Evolutionary conservation across 2,113 vertebrate genomes (phyloP).

Genomic region (Alosa alosa): DNA sequence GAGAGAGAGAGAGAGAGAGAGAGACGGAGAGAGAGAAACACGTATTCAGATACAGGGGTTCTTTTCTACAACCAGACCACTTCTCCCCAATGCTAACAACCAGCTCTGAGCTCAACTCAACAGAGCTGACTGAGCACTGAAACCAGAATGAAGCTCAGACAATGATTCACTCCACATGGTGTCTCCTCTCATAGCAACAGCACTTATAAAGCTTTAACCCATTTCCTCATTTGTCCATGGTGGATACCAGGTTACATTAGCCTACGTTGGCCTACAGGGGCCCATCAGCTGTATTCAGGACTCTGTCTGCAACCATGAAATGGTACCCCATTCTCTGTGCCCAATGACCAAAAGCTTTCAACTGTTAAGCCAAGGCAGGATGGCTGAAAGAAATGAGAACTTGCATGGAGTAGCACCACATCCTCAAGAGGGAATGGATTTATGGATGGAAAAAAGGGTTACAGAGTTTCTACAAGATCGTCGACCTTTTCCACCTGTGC

Average conservation of each 20-base stretch:
- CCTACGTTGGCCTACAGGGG: neutral
- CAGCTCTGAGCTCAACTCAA: neutral
- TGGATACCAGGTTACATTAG: neutral
- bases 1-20: neutral
- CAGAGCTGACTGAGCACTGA: neutral
- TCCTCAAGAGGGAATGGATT: neutral
- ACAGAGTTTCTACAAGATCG: neutral
- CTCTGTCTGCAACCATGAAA: neutral
- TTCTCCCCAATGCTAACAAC: neutral
- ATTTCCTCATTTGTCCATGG: neutral
- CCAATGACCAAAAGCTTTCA: neutral
- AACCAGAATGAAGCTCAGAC: neutral
- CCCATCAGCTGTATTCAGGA: neutral
- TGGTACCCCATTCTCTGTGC: neutral
- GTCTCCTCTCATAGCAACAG: neutral
- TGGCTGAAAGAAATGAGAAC: neutral
- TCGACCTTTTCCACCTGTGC: neutral
- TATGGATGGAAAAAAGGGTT: neutral
- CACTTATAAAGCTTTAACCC: slow-evolving; percentile 10
- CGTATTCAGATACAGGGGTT: neutral
- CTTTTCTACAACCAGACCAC: neutral
- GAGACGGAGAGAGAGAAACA: neutral
- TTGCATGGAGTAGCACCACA: slow-evolving; percentile 13
- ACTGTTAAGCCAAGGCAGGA: neutral
- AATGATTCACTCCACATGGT: neutral